Evolutionary conservation across 1,140 invertebrate genomes (phyloP), one percentile per base, ranked within the genome.

Genomic region (Heliconius melpomene): DNA sequence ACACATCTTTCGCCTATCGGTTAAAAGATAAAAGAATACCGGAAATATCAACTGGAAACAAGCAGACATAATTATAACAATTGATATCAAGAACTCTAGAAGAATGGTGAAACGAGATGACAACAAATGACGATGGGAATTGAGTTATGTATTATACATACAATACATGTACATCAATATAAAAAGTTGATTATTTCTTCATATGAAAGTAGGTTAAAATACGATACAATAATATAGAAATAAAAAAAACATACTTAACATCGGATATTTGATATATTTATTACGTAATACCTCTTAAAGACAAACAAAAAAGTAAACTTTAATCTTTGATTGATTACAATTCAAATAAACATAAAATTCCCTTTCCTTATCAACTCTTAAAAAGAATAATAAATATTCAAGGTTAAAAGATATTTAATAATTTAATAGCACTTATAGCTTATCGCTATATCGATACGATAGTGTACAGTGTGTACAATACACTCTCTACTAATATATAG

Each of bases 51-150:
- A n/a, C 6, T 18, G 57, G 74, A 66, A 38, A 32, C 74, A 32
- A 75, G 32, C 29, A 46, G n/a, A 46, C 57, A 18, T 32, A 78
- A 40, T 7, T 50, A 46, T 23, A 36, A 75, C 78, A 79, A 75
- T 66, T 72, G 60, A 70, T 72, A 79, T 72, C 60, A 79, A 70
- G 78, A 75, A 72, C 50, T 75, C n/a, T 75, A 72, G 74, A 75
- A 70, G 54, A 79, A 38, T 75, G 36, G 78, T 79, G 78, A 79
- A 79, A 79, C 78, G 78, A 36, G n/a, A 54, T 36, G 66, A 79
- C 74, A 79, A 79, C 72, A 72, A 79, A 32, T 46, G 40, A 46
- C 52, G 73, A 79, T 79, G 78, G 74, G 78, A 75, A 79, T 32
- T 38, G 18, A n/a, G 26, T 75, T 66, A 60, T 26, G 36, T 75